Percentiles rank a stretch among this genome's conserved stretches.
Conservation (phyloP, 2,113 vertebrate species). For the Illadopsis cleaveri region DNA sequence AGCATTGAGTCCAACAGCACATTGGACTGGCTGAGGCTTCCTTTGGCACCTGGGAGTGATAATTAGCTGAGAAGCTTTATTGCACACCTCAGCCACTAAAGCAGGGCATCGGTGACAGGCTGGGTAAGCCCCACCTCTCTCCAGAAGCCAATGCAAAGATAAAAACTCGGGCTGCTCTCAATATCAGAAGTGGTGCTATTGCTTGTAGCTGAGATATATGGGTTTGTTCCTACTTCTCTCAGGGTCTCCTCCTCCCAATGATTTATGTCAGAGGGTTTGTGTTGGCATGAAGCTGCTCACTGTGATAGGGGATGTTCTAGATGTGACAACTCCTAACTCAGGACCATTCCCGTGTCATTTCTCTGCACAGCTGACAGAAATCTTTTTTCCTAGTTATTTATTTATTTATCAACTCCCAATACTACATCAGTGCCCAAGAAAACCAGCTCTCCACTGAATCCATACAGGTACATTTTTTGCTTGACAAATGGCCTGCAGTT, state of each 20-base stretch:
- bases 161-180: not conserved
- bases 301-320: not conserved
- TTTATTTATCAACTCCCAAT: not conserved
- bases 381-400: not conserved
- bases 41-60: not conserved
- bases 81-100: not conserved
- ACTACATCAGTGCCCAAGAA: not conserved
- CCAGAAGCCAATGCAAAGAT: not conserved
- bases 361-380: not conserved
- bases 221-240: not conserved
- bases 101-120: not conserved
- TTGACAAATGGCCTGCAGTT: conserved; percentile 3
- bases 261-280: not conserved
- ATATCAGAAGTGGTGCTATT: not conserved
- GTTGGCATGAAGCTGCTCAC: not conserved
- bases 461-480: not conserved
- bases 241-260: not conserved
- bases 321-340: not conserved
- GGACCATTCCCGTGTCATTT: not conserved
- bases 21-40: not conserved
- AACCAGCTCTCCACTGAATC: not conserved
- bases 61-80: not conserved
- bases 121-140: not conserved
- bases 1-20: not conserved
- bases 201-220: not conserved